Conservation (phyloP, 2,888 invertebrate species). For the Tipula unca region DNA sequence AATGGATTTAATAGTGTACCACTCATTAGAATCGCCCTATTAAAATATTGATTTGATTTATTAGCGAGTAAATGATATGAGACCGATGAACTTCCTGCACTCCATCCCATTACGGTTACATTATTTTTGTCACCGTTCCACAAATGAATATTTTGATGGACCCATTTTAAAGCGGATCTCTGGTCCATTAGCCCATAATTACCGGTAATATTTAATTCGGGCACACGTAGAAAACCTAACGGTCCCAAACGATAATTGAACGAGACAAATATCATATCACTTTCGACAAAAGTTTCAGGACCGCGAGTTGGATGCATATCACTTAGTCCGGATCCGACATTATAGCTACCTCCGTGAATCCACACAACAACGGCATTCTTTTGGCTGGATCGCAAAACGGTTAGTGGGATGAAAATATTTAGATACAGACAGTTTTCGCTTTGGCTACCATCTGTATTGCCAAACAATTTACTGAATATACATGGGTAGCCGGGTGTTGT, state of each 20-base stretch:
- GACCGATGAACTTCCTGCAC: not conserved
- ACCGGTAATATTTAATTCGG: conserved; percentile 3
- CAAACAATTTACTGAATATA: not conserved
- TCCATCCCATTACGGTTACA: conserved; percentile 15
- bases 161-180: not conserved
- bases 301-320: conserved; percentile 35
- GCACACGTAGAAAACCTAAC: conserved; percentile 29
- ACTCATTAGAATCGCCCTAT: not conserved
- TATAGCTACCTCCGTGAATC: conserved; percentile 39
- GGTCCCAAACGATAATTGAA: conserved; percentile 38
- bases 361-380: conserved; percentile 38
- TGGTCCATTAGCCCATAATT: conserved; percentile 18
- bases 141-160: not conserved
- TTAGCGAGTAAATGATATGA: not conserved
- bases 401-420: not conserved
- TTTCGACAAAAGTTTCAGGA: not conserved
- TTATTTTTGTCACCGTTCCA: not conserved
- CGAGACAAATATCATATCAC: conserved; percentile 23
- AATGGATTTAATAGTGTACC: not conserved
- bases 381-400: not conserved
- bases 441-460: too few species aligned
- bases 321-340: conserved; percentile 30
- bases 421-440: not conserved
- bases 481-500: not conserved
- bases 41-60: not conserved